phyloP scores from a whole-genome alignment of 2,113 vertebrate genomes.

The Nothobranchius kuhntae region DNA sequence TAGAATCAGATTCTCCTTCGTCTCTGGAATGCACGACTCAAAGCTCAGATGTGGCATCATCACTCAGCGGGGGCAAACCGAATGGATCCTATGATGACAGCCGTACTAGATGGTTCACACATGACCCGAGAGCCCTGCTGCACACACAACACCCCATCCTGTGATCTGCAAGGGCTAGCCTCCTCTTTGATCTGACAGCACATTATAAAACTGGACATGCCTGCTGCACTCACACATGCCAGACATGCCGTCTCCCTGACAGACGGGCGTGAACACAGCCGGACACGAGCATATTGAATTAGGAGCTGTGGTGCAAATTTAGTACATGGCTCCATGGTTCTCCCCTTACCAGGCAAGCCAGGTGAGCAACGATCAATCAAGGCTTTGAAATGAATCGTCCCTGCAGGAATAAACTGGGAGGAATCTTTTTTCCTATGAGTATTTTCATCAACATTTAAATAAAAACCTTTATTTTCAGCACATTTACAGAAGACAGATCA shows the following conservation, averaged over 20 bases:
- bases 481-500: neutral
- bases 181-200: slow-evolving; percentile 70
- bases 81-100: slow-evolving; percentile 50
- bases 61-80: slow-evolving; percentile 50
- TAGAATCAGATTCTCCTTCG: slow-evolving; percentile 37
- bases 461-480: neutral
- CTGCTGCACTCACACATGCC: slow-evolving; percentile 51
- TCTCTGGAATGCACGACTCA: slow-evolving; percentile 23
- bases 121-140: slow-evolving; percentile 43
- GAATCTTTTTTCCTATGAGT: neutral
- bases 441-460: neutral
- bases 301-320: slow-evolving; percentile 47
- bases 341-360: slow-evolving; percentile 40
- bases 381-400: slow-evolving; percentile 10
- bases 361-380: slow-evolving; percentile 41
- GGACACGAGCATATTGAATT: slow-evolving; percentile 74
- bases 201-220: slow-evolving; percentile 59
- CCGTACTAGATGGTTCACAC: slow-evolving; percentile 61
- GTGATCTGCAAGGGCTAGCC: slow-evolving; percentile 35
- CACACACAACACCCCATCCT: slow-evolving; percentile 37
- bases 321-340: slow-evolving; percentile 25
- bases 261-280: slow-evolving; percentile 39
- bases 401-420: slow-evolving; percentile 3
- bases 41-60: slow-evolving; percentile 34
- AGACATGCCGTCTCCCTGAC: slow-evolving; percentile 49